A percentile compares a stretch with the other conserved stretches of the same genome.
Conservation (phyloP, 2,888 invertebrate genomes). For the Ectropis crepuscularia region DNA sequence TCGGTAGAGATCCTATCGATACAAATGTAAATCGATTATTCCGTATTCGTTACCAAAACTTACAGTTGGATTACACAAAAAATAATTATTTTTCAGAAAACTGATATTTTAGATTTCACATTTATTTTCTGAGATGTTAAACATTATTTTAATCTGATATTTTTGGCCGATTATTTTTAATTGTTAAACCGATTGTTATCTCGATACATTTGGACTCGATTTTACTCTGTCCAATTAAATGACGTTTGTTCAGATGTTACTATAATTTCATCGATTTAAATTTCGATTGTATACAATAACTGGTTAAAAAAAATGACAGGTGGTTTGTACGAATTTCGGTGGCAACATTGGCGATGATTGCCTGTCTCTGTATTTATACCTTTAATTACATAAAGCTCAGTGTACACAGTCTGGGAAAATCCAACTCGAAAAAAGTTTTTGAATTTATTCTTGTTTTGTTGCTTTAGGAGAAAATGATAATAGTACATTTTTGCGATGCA, state of each 20-base stretch:
- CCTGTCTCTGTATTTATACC: constrained; percentile 18
- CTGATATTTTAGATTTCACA: constrained; percentile 10
- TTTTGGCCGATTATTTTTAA: constrained; percentile 13
- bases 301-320: constrained; percentile 31
- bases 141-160: constrained; percentile 8
- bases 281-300: constrained; percentile 19
- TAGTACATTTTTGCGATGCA: too few relatives aligned
- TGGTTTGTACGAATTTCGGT: constrained; percentile 30
- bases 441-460: background rate
- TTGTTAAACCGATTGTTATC: constrained; percentile 20
- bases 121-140: background rate
- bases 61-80: constrained; percentile 4
- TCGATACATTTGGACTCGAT: constrained; percentile 19
- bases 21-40: constrained; percentile 35
- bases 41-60: constrained; percentile 30
- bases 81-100: constrained; percentile 4
- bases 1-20: constrained; percentile 35
- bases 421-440: too few relatives aligned
- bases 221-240: constrained; percentile 15
- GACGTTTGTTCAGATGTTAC: constrained; percentile 22
- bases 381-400: constrained; percentile 27
- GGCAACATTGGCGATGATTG: constrained; percentile 30
- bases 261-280: constrained; percentile 22
- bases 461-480: background rate
- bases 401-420: background rate